Conservation (phyloP, 2,113 vertebrate species). For the Aptenodytes forsteri region DNA sequence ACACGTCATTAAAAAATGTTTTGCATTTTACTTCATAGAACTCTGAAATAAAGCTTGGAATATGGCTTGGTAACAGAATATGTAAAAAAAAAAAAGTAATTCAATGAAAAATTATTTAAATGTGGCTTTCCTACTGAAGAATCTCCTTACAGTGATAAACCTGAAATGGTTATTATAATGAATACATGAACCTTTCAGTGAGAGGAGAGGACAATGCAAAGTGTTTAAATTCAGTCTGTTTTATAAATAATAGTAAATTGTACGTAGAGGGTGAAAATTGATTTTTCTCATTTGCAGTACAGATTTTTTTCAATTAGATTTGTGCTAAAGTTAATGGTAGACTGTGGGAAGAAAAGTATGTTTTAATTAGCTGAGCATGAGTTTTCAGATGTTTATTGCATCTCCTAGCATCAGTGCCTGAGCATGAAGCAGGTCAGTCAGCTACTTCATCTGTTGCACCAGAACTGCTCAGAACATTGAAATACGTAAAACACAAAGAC, state of each 20-base stretch:
- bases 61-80: background rate
- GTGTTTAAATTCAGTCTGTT: background rate
- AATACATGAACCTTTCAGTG: background rate
- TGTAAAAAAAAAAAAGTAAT: background rate
- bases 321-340: background rate
- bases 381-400: background rate
- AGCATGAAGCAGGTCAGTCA: background rate
- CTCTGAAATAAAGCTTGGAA: background rate
- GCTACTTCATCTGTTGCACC: background rate
- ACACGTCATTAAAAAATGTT: background rate
- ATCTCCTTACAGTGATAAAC: background rate
- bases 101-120: background rate
- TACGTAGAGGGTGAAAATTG: background rate
- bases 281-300: background rate
- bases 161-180: background rate
- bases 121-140: background rate
- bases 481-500: fast-evolving
- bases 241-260: background rate
- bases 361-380: background rate
- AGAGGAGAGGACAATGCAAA: background rate
- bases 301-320: background rate
- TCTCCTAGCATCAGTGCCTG: background rate
- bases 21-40: background rate
- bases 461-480: background rate
- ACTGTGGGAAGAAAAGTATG: background rate